Conservation (phyloP, 2,888 invertebrate genomes). For the Coleophora deauratella region DNA sequence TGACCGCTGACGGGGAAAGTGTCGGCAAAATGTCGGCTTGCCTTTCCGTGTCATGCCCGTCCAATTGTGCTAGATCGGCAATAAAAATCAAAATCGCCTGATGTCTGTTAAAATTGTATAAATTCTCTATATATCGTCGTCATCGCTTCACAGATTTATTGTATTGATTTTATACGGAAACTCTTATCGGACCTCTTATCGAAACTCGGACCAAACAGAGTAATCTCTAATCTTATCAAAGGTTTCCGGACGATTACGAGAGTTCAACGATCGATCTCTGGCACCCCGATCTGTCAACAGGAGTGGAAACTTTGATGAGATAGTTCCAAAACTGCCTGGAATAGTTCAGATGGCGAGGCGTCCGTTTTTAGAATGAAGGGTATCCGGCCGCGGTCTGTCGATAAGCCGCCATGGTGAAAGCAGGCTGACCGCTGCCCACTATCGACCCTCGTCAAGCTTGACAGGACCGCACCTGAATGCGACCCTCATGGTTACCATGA, state of each 20-base stretch:
- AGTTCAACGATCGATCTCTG: too few species aligned
- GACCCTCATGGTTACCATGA: not conserved
- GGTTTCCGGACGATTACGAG: too few species aligned
- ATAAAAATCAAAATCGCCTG: not conserved
- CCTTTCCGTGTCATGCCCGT: constrained; percentile 29
- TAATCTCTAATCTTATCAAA: constrained; percentile 1
- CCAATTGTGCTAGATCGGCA: not conserved
- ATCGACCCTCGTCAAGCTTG: constrained; percentile 52
- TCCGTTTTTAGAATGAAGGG: constrained; percentile 21
- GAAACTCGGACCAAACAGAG: not conserved
- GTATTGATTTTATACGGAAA: too few species aligned
- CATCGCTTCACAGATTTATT: too few species aligned
- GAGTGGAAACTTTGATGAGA: constrained; percentile 1
- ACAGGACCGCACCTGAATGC: constrained; percentile 29
- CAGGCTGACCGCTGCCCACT: constrained; percentile 32
- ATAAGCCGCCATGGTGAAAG: constrained; percentile 36
- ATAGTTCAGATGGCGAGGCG: constrained; percentile 17
- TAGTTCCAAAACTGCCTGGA: constrained; percentile 1
- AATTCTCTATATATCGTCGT: too few species aligned
- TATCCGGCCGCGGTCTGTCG: constrained; percentile 34
- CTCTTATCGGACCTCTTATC: too few species aligned
- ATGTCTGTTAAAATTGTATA: not conserved
- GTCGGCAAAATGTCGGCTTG: constrained; percentile 33
- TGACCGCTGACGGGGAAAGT: constrained; percentile 33
- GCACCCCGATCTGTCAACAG: constrained; percentile 3